phyloP scores from a whole-genome alignment of 2,888 invertebrate species.

The Linyphia triangularis region DNA sequence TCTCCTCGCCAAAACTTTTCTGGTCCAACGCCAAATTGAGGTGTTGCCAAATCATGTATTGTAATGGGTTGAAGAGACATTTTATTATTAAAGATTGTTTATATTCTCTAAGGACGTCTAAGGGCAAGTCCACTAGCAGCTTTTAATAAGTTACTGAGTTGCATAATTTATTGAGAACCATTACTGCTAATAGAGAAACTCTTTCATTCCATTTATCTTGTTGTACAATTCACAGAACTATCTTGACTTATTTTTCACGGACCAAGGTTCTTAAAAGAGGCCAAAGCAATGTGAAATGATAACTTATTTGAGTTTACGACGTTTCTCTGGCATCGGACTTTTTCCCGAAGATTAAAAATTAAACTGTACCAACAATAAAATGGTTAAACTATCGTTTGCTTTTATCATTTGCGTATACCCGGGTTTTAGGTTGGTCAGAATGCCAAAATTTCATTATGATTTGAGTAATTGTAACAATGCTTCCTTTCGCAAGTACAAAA shows the following conservation, averaged over 20 bases:
- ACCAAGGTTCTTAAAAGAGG: not conserved
- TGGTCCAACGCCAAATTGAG: conserved; percentile 44
- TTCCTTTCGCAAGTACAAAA: too few species aligned
- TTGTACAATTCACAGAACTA: not conserved
- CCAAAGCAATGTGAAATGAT: not conserved
- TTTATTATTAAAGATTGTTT: conserved; percentile 20
- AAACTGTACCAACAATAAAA: too few species aligned
- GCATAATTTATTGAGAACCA: conserved; percentile 29
- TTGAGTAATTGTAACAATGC: too few species aligned
- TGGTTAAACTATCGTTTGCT: too few species aligned
- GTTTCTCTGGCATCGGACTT: too few species aligned
- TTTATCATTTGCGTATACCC: too few species aligned
- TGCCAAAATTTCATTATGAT: too few species aligned
- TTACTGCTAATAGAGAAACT: conserved; percentile 17
- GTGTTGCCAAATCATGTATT: conserved; percentile 29
- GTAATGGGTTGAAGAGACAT: not conserved
- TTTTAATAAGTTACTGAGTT: conserved; percentile 21
- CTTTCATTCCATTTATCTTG: not conserved
- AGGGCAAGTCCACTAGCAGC: not conserved
- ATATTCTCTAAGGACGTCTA: not conserved
- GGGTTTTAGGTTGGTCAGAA: too few species aligned
- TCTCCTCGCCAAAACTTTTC: conserved; percentile 18
- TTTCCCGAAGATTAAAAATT: too few species aligned
- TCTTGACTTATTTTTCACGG: conserved; percentile 16
- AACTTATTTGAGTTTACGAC: not conserved